Base-by-base conservation (phyloP, 2,113 vertebrate genomes). In the Nanorana parkeri region DNA sequence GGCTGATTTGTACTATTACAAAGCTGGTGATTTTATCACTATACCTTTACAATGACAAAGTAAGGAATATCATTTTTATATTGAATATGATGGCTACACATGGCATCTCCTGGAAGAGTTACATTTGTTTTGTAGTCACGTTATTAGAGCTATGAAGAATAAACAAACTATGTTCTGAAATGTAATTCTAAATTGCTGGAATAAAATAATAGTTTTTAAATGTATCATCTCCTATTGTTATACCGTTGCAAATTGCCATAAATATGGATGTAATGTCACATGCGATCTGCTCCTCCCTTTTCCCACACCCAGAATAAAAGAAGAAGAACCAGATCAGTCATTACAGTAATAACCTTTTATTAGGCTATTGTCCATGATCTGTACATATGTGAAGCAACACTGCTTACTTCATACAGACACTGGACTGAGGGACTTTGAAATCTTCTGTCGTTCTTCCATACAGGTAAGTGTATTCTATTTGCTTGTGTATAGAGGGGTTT, bases 301-400 rank as follows among this genome's bases (percentile, higher is more conserved):
- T 24, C 36, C 6, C 58, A 73, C 79, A 56, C 32, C 68, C 79
- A 32, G 28, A 71, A 61, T n/a, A 36, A 78, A 68, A 80, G 67
- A 69, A 73, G 79, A 73, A 64, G 52, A 73, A 81, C 79, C 56
- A 72, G 79, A 81, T 65, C 24, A 15, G 23, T 72, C 68, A 73
- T 72, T 64, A 8, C 69, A 55, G 28, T 73, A 55, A 64, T 63
- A 26, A 20, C 41, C n/a, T 13, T 81, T 81, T 29, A 65, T 64
- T 41, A 73, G 32, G 17, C 13, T 52, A 64, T 20, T 80, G 41
- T 36, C 68, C 7, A 52, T 32, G 79, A 73, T 3, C 58, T 54
- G 47, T 63, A 51, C 68, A 72, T 23, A 64, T 29, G 23, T 28
- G 58, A 73, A 73, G 68, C 47, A 71, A 2, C 56, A 28, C 3